Conservation (phyloP, 1,140 invertebrate species). For the Metaphire vulgaris region DNA sequence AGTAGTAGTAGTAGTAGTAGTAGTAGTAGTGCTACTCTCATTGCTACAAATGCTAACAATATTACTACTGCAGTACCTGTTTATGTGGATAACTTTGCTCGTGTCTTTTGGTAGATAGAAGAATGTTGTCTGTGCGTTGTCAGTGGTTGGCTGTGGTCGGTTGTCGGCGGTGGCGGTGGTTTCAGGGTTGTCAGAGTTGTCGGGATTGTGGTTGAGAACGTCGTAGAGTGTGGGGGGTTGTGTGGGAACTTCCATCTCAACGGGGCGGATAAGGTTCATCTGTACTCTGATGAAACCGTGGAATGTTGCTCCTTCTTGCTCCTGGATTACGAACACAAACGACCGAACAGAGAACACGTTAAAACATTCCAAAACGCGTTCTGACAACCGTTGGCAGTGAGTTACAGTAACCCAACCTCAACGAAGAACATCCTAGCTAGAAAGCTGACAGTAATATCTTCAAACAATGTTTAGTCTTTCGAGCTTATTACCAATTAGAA, state of each 20-base stretch:
- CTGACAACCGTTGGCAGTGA: too few relatives aligned
- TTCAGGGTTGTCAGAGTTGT: slow-evolving; percentile 5
- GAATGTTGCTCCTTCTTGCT: slow-evolving; percentile 45
- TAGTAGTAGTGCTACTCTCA: too few relatives aligned
- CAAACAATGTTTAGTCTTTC: too few relatives aligned
- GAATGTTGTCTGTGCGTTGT: slow-evolving; percentile 53
- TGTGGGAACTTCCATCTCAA: slow-evolving; percentile 58
- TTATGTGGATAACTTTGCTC: slow-evolving; percentile 56
- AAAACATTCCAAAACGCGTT: too few relatives aligned
- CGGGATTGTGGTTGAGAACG: slow-evolving; percentile 51
- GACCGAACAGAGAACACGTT: too few relatives aligned
- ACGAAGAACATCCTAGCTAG: too few relatives aligned
- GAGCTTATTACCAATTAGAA: too few relatives aligned
- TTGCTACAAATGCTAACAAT: not conserved
- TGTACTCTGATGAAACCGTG: slow-evolving; percentile 58
- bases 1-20: too few relatives aligned
- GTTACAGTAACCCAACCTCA: too few relatives aligned
- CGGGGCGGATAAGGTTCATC: slow-evolving; percentile 58
- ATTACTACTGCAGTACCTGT: slow-evolving; percentile 43
- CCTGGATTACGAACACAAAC: not conserved
- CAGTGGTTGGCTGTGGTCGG: slow-evolving; percentile 36
- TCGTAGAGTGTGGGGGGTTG: slow-evolving; percentile 59
- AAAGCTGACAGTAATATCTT: too few relatives aligned
- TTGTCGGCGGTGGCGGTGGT: too few relatives aligned
- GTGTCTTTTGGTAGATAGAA: slow-evolving; percentile 60